Percentiles rank a stretch among this genome's conserved stretches.
These are phyloP conservation scores for Phoeniculus purpureus DNA, from an alignment of 2,797 vertebrate genomes.

Conservation along the genomic window DNA sequence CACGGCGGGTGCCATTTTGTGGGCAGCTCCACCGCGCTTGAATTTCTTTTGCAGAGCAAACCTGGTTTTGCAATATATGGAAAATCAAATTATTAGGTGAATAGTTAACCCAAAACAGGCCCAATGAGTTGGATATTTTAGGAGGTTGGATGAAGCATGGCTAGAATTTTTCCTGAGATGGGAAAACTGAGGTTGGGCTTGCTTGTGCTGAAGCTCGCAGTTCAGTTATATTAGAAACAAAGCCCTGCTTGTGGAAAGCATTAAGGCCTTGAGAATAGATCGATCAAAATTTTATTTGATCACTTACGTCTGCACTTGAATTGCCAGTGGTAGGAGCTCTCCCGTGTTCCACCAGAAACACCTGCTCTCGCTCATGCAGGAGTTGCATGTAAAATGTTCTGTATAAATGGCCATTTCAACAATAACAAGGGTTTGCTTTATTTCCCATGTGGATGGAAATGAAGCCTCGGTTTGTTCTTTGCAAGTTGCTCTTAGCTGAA, in stretches of 20 bases:
- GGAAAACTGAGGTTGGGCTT: background rate
- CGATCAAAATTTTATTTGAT: constrained; percentile 8
- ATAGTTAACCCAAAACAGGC: background rate
- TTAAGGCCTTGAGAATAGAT: background rate
- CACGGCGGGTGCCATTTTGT: constrained; percentile 23
- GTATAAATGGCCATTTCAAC: background rate
- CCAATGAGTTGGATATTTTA: background rate
- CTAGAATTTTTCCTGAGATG: constrained; percentile 4
- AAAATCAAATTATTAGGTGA: constrained; percentile 25
- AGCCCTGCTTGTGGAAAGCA: constrained; percentile 1
- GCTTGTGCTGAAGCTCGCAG: background rate
- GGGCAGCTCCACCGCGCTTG: background rate
- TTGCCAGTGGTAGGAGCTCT: background rate
- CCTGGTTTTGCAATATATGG: constrained; percentile 2
- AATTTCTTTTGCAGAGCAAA: constrained; percentile 25
- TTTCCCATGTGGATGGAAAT: background rate
- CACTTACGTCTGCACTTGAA: background rate
- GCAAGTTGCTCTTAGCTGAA: background rate
- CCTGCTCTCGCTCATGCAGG: background rate
- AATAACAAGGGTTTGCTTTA: background rate
- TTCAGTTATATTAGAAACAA: background rate
- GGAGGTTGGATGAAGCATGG: background rate
- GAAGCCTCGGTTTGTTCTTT: background rate
- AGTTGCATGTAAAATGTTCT: background rate
- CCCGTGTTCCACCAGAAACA: background rate